Evolutionary conservation across 2,113 vertebrate species (phyloP).

Genomic region (Poeciliopsis prolifica): DNA sequence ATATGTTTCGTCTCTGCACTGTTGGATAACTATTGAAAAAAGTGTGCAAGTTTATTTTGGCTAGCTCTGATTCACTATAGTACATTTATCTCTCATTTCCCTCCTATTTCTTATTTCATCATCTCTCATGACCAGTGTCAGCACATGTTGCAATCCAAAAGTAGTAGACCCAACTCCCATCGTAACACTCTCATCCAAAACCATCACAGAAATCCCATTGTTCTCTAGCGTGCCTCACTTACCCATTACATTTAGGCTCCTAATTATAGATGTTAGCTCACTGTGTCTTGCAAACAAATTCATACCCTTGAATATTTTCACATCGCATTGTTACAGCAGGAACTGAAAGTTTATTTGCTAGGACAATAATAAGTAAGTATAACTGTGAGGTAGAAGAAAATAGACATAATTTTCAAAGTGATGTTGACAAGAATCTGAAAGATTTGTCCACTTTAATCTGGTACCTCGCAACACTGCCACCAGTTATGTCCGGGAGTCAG

Average conservation of each 20-base stretch:
- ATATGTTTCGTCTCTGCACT: neutral
- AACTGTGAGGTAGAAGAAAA: no score
- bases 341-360: neutral
- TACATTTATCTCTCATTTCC: neutral
- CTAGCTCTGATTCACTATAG: neutral
- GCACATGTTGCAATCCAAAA: slow-evolving; percentile 50
- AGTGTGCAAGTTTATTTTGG: neutral
- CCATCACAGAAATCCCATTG: slow-evolving; percentile 67
- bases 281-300: neutral
- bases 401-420: no score
- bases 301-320: neutral
- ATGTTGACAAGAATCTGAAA: no score
- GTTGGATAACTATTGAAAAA: slow-evolving; percentile 14
- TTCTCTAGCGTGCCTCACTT: slow-evolving; percentile 48
- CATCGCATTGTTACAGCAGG: neutral
- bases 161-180: slow-evolving; percentile 39
- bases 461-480: no score
- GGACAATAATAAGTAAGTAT: no score
- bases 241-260: slow-evolving; percentile 33
- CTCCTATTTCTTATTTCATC: slow-evolving; percentile 5
- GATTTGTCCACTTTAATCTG: no score
- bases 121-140: slow-evolving; percentile 21
- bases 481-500: no score
- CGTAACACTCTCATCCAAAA: slow-evolving; percentile 56
- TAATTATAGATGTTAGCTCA: neutral